Percentiles rank a stretch among this genome's conserved stretches.
Conservation (phyloP, 2,888 invertebrate species). For the Clivina fossor region DNA sequence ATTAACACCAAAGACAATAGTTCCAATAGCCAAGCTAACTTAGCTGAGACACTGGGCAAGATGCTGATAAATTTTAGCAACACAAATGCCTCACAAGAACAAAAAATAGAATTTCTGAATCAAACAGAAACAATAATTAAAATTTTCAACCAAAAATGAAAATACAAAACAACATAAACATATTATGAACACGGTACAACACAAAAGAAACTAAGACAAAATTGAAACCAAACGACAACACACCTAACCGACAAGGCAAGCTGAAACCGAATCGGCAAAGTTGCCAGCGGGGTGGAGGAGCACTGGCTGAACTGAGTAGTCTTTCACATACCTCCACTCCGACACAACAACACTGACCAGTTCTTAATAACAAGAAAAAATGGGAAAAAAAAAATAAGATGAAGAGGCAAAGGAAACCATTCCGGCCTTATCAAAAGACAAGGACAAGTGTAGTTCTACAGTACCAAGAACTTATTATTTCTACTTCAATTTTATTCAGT, state of each 20-base stretch:
- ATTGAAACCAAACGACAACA: not conserved
- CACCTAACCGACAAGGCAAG: not conserved
- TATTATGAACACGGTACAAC: not conserved
- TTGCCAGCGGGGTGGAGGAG: no score
- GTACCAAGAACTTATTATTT: no score
- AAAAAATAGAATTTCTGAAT: conserved; percentile 7
- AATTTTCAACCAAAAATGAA: not conserved
- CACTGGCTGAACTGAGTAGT: no score
- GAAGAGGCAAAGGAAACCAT: conserved; percentile 3
- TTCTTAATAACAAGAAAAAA: conserved; percentile 1
- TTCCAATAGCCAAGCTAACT: no score
- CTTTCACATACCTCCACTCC: no score
- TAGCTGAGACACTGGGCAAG: conserved; percentile 5
- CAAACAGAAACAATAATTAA: conserved; percentile 4
- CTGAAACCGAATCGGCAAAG: not conserved
- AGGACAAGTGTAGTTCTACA: no score
- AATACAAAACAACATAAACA: not conserved
- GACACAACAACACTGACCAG: no score
- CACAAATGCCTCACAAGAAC: conserved; percentile 12
- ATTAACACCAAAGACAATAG: conserved; percentile 1
- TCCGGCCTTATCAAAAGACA: not conserved
- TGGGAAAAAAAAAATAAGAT: not conserved
- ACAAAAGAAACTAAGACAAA: not conserved
- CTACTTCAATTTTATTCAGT: no score
- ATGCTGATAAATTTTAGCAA: conserved; percentile 16